Evolutionary conservation across 2,797 vertebrate genomes (phyloP), one percentile per base, ranked within the genome.

Genomic region (Poeciliopsis gracilis): DNA sequence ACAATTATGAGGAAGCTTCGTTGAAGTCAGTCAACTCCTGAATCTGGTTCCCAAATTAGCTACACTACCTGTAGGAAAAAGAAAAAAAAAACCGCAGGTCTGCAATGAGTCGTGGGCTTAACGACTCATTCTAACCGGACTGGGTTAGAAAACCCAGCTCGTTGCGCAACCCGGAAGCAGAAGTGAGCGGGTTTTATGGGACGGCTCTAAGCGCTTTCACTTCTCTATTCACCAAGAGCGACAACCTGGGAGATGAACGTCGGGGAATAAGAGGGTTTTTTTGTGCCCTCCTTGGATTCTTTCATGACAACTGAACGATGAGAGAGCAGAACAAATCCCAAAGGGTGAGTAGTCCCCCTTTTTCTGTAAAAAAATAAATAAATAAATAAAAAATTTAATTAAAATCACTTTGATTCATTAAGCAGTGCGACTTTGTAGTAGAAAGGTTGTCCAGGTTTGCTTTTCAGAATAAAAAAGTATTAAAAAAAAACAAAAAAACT

Each of bases 331-430:
- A 53, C 30, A 12, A 2, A 30, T 86, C 73, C 20, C 75, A 16
- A 0, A 75, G 5, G 90, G 92, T 93, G 82, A 92, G 90, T 90
- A 49, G 9, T 78, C 82, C 30, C 72, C 69, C 28, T 33, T 13
- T 66, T 72, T 73, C n/a, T 49, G 59, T 7, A 47, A 5, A 13
- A n/a, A 45, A 67, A 11, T 3, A 9, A 25, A 53, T 1, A 55
- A 25, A 9, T 0, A n/a, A 9, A n/a, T n/a, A 5, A 51, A 46
- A 1, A 73, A 75, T 36, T 5, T 5, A 38, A 76, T 36, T 5
- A 5, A 38, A 76, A 61, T 51, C 36, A 71, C 47, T 51, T 73
- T 12, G 1, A 38, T 28, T 3, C 15, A 76, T 1, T 51, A 66
- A 30, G 30, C 25, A 36, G 10, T 61, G 20, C 51, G 23, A 76